Evolutionary conservation across 2,888 invertebrate genomes (phyloP).

Genomic region (Xestia c-nigrum): DNA sequence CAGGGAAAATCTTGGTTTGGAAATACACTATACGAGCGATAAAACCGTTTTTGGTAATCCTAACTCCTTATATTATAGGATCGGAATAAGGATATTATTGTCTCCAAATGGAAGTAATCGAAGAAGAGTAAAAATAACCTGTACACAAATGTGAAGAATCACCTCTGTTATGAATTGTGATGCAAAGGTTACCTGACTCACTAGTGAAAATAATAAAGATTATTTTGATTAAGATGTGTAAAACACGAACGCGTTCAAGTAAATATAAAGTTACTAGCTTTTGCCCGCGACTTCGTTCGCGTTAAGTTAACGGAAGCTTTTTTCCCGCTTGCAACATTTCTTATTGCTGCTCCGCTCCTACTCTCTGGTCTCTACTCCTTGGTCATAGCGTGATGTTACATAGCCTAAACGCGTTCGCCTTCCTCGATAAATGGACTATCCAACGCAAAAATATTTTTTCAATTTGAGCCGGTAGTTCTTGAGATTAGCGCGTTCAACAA

Average conservation of each 20-base stretch:
- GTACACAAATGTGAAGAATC: background rate
- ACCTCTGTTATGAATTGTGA: background rate
- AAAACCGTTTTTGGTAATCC: background rate
- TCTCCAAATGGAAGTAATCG: background rate
- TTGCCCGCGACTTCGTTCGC: too few species aligned
- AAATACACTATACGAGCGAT: conserved; percentile 1
- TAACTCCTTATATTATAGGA: background rate
- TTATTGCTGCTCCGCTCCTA: too few species aligned
- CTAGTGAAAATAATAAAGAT: conserved; percentile 10
- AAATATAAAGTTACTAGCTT: background rate
- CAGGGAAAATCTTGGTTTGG: background rate
- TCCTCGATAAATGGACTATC: too few species aligned
- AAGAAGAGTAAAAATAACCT: conserved; percentile 23
- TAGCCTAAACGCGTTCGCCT: too few species aligned
- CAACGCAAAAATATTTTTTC: too few species aligned
- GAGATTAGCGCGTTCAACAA: too few species aligned
- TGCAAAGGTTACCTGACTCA: conserved; percentile 19
- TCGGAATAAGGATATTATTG: background rate
- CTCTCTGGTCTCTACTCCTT: too few species aligned
- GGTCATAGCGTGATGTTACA: too few species aligned
- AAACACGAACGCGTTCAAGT: conserved; percentile 13
- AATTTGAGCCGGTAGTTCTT: too few species aligned
- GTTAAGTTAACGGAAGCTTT: too few species aligned
- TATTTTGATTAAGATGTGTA: conserved; percentile 14
- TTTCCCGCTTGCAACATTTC: too few species aligned